Percentiles rank a stretch among this genome's conserved stretches.
Conservation (phyloP, 2,888 invertebrate genomes). For the Pristionchus entomophagus region DNA sequence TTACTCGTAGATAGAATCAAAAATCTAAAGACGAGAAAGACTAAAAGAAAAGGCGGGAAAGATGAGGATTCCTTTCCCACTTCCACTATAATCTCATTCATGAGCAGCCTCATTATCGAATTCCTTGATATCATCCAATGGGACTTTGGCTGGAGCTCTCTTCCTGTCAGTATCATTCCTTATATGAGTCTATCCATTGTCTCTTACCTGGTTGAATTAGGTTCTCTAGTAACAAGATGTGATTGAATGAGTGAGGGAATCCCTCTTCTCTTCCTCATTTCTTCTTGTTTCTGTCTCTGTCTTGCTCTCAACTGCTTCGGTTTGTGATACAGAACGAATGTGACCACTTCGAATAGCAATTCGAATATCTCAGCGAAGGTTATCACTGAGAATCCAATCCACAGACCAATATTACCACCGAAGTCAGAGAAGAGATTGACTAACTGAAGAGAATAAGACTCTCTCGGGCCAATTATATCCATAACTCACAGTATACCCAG, state of each 20-base stretch:
- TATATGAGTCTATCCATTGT: background rate
- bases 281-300: slow-evolving; percentile 1
- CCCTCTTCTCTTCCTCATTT: slow-evolving; percentile 4
- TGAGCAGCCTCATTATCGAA: background rate
- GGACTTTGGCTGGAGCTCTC: background rate
- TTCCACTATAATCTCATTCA: background rate
- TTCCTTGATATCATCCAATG: slow-evolving; percentile 23
- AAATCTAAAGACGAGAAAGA: background rate
- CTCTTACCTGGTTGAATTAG: background rate
- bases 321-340: slow-evolving; percentile 42
- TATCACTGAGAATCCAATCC: slow-evolving; percentile 76
- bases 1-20: background rate
- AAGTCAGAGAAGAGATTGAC: slow-evolving; percentile 76
- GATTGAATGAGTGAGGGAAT: slow-evolving; percentile 26
- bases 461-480: background rate
- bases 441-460: slow-evolving; percentile 62
- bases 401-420: slow-evolving; percentile 76
- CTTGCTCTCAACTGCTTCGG: slow-evolving; percentile 37
- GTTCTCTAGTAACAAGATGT: background rate
- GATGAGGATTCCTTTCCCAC: background rate
- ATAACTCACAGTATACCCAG: slow-evolving; percentile 73
- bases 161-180: background rate
- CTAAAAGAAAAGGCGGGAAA: background rate
- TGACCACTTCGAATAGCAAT: slow-evolving; percentile 57
- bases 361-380: slow-evolving; percentile 63